phyloP scores from a whole-genome alignment of 2,797 vertebrate genomes.

The Graptemys geographica region DNA sequence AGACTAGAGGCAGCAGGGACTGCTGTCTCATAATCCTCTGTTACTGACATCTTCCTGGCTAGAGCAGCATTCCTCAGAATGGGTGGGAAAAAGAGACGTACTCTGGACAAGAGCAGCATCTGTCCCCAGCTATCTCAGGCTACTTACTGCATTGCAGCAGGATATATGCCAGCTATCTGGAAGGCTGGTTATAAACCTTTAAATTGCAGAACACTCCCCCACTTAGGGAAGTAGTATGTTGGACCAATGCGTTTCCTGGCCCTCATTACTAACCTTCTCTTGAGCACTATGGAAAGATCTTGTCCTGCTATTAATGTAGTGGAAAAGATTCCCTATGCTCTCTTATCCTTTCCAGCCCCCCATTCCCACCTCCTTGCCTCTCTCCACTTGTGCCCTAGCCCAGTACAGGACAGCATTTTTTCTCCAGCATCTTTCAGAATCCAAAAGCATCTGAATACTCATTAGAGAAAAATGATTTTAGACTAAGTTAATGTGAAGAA shows the following conservation, averaged over 20 bases:
- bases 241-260: not conserved
- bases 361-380: not conserved
- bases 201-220: not conserved
- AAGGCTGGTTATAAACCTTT: not conserved
- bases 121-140: slow-evolving; percentile 50
- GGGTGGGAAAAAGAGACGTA: not conserved
- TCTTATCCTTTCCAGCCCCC: not conserved
- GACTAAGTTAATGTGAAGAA: not conserved
- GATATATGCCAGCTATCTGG: not conserved
- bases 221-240: fast-evolving
- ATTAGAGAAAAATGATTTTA: not conserved
- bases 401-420: not conserved
- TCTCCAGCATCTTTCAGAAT: not conserved
- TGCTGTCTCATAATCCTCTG: fast-evolving
- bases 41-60: not conserved
- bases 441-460: not conserved
- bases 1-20: not conserved
- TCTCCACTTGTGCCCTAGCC: not conserved
- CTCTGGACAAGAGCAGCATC: slow-evolving; percentile 16
- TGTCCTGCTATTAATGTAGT: not conserved
- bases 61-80: not conserved
- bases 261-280: not conserved
- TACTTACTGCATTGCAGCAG: not conserved
- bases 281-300: not conserved
- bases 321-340: not conserved